These are phyloP conservation scores for Cheilosia urbana DNA, from an alignment of 2,888 invertebrate genomes.

Conservation along the genomic window DNA sequence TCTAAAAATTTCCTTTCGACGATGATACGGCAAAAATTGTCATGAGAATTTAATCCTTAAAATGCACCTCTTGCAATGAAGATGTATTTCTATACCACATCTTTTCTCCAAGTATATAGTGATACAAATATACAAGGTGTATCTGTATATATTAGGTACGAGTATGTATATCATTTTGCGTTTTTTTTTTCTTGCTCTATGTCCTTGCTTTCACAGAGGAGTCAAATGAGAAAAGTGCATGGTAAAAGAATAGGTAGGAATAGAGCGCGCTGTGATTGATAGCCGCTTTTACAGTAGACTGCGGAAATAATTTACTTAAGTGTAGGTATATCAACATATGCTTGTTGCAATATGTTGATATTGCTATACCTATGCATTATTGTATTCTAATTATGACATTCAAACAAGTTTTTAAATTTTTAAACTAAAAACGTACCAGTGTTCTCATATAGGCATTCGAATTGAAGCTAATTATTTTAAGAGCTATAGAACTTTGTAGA, in stretches of 20 bases:
- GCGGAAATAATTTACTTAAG: constrained; percentile 37
- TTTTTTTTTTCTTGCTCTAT: constrained; percentile 13
- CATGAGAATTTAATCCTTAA: constrained; percentile 68
- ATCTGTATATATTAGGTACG: too few species aligned
- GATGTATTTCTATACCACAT: neutral
- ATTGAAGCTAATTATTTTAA: too few species aligned
- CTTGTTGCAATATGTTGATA: neutral
- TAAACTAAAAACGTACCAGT: too few species aligned
- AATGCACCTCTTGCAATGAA: constrained; percentile 33
- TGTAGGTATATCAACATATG: constrained; percentile 3
- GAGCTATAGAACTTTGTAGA: too few species aligned
- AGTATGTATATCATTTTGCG: too few species aligned
- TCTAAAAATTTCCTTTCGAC: constrained; percentile 63
- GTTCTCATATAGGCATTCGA: too few species aligned
- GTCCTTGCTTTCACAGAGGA: constrained; percentile 28
- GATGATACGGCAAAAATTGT: constrained; percentile 26
- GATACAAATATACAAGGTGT: neutral
- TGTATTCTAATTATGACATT: too few species aligned
- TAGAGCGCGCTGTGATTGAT: constrained; percentile 48
- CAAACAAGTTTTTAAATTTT: too few species aligned
- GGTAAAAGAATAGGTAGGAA: neutral
- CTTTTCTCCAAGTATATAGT: constrained; percentile 4
- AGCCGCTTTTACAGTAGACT: constrained; percentile 34
- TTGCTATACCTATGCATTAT: too few species aligned
- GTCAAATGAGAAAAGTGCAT: too few species aligned